phyloP scores from a whole-genome alignment of 2,113 vertebrate species.

The Monopterus albus region DNA sequence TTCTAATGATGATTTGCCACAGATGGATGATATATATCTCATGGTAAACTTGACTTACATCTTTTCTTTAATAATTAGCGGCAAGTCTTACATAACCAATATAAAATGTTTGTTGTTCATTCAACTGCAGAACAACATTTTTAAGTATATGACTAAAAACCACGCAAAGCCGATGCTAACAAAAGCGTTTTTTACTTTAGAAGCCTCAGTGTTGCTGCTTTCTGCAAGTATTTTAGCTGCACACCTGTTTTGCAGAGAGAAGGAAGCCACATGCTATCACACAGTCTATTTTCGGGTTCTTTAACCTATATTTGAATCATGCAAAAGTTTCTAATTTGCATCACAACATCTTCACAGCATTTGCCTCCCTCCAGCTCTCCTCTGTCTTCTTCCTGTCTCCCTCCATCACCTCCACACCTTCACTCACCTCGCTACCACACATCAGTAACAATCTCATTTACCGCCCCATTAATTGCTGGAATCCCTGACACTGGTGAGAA shows the following conservation, averaged over 20 bases:
- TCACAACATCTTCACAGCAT: conserved; percentile 58
- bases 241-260: conserved; percentile 7
- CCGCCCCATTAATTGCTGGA: conserved; percentile 78
- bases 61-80: not conserved
- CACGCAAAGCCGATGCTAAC: not conserved
- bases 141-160: not conserved
- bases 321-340: conserved; percentile 70
- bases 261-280: conserved; percentile 20
- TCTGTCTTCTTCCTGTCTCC: conserved; percentile 57
- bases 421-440: conserved; percentile 76
- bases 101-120: not conserved
- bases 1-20: not conserved
- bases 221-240: conserved; percentile 1
- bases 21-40: not conserved
- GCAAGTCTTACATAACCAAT: not conserved
- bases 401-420: conserved; percentile 72
- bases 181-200: not conserved
- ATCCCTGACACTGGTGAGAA: conserved; percentile 62
- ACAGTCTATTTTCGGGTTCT: conserved; percentile 45
- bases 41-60: not conserved
- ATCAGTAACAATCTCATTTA: conserved; percentile 83
- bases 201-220: not conserved
- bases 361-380: conserved; percentile 37
- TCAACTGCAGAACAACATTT: not conserved
- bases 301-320: conserved; percentile 54